These are phyloP conservation scores for Pomatostomus ruficeps DNA, from an alignment of 2,113 vertebrate species.

Conservation along the genomic window DNA sequence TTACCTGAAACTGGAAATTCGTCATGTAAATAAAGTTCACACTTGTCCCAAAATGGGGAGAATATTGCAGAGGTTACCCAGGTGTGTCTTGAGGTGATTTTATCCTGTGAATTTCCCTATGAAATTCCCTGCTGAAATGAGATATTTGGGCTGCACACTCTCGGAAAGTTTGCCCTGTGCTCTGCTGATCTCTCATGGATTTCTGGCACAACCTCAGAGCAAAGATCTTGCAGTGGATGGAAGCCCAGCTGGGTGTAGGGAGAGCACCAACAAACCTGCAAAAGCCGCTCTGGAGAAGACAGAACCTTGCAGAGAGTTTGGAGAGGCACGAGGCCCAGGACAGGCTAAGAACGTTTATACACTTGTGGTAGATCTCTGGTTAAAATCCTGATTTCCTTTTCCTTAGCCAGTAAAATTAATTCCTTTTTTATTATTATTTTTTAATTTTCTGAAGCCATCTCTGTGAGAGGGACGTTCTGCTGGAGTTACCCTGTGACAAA, in stretches of 20 bases:
- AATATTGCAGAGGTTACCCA: neutral
- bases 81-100: no score
- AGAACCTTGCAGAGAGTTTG: neutral
- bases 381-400: neutral
- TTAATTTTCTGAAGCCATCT: neutral
- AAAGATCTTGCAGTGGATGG: neutral
- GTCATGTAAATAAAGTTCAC: neutral
- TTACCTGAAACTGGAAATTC: neutral
- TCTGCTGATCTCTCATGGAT: neutral
- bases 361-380: neutral
- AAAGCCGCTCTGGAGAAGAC: neutral
- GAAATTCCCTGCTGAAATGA: neutral
- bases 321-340: neutral
- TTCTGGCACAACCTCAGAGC: neutral
- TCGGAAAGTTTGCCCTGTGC: neutral
- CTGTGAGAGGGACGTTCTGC: neutral
- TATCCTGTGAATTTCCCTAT: no score
- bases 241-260: neutral
- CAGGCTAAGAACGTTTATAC: neutral
- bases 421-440: no score
- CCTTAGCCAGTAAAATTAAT: neutral
- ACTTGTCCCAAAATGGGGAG: neutral
- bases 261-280: neutral
- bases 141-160: neutral
- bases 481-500: neutral